Base-by-base conservation (phyloP, 2,888 invertebrate genomes). In the Aradus depressus region DNA sequence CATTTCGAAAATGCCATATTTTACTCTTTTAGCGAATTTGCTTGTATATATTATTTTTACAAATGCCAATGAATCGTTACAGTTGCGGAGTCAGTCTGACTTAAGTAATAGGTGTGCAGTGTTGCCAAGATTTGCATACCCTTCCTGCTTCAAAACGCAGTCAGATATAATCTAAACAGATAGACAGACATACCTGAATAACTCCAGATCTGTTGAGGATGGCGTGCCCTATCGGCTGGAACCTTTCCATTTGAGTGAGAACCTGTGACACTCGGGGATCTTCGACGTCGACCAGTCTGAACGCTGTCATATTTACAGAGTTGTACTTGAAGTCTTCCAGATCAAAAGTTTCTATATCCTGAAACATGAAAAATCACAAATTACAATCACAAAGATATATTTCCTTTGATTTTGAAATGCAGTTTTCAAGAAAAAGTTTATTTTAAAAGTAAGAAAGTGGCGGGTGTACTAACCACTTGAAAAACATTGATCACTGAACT, bases 251-350 rank as follows among this genome's bases (percentile, higher is more conserved):
- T 63, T 88, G 82, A 53, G 80, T 79, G 28, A 89, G 73, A 3
- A 81, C 76, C 56, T 85, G 84, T 54, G 75, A 75, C 48, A 86
- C 85, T 60, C 78, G 77, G 28, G 81, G 76, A 23, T 84, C 81
- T 50, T 81, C 82, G 3, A 86, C 75, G 65, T 90, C 88, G 2
- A 90, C 88, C 57, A 93, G 71, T 38, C 92, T 75, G 73, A 90
- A 92, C 0, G 91, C 89, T n/a, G 91, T 92, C 72, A 93, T 89
- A 68, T 93, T 93, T 34, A 92, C 91, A 38, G 84, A 82, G 65
- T 93, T 93, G 72, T 93, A 91, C 65, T 86, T 86, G 68, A 91
- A 93, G 65, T 89, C 89, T 67, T 89, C 89, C 55, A 90, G 70
- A 63, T 89, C 88, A 63, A 84, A 88, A 10, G 87, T 79, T 65